Conservation (phyloP, 2,113 vertebrate species). For the Odocoileus virginianus region DNA sequence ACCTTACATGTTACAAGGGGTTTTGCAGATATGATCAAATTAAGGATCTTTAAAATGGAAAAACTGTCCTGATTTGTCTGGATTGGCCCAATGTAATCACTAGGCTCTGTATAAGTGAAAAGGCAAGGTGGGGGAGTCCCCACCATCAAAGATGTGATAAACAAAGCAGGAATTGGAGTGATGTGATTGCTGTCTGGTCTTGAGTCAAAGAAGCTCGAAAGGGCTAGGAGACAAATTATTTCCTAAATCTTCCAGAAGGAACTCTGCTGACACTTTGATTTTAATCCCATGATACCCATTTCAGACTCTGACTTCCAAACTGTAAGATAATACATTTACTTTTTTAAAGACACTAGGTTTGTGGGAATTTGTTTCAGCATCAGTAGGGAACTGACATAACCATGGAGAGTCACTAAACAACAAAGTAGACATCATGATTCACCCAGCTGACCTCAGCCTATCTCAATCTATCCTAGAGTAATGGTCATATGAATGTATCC, state of each 20-base stretch:
- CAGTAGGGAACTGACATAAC: neutral
- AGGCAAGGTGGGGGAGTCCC: neutral
- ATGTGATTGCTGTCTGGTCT: neutral
- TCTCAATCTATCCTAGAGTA: neutral
- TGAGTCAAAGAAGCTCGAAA: neutral
- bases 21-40: neutral
- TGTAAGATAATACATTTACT: neutral
- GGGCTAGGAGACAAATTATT: neutral
- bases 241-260: neutral
- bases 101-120: neutral
- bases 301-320: neutral
- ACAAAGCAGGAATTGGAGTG: neutral
- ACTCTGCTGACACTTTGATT: neutral
- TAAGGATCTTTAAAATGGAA: neutral
- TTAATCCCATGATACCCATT: neutral
- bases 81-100: neutral
- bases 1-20: neutral
- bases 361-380: neutral
- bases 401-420: neutral
- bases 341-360: neutral
- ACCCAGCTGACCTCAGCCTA: neutral
- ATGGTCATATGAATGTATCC: neutral
- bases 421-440: neutral
- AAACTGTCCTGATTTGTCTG: neutral
- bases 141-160: neutral